Conservation (phyloP, 2,888 invertebrate genomes). For the Drosophila picticornis region DNA sequence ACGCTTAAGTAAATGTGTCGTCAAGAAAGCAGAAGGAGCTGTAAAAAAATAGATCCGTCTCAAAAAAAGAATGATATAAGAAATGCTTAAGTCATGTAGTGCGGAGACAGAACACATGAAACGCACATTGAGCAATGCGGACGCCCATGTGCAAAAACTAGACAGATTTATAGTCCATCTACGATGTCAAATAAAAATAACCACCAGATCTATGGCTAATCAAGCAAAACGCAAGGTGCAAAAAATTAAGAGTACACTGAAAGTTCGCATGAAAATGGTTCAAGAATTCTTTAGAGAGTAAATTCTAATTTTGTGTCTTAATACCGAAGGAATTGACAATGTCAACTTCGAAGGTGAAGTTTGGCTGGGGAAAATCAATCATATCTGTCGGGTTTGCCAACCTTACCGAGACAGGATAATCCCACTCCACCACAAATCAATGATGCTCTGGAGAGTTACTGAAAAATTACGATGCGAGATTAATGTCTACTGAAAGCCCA, state of each 20-base stretch:
- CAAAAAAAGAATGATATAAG: background rate
- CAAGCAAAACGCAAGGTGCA: background rate
- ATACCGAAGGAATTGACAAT: background rate
- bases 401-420: no score
- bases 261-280: background rate
- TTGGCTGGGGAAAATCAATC: background rate
- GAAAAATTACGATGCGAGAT: background rate
- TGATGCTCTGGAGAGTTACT: rapidly evolving
- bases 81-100: background rate
- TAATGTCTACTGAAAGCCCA: no score
- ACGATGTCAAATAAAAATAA: background rate
- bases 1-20: background rate
- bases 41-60: background rate
- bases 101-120: background rate
- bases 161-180: background rate
- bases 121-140: background rate
- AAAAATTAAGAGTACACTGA: background rate
- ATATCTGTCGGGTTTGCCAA: no score
- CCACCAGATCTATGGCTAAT: background rate
- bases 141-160: background rate
- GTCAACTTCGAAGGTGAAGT: background rate
- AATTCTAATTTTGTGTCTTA: background rate
- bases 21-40: background rate
- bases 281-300: background rate
- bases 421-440: no score